Conservation (phyloP, 2,797 vertebrate species). For the Alauda arvensis region DNA sequence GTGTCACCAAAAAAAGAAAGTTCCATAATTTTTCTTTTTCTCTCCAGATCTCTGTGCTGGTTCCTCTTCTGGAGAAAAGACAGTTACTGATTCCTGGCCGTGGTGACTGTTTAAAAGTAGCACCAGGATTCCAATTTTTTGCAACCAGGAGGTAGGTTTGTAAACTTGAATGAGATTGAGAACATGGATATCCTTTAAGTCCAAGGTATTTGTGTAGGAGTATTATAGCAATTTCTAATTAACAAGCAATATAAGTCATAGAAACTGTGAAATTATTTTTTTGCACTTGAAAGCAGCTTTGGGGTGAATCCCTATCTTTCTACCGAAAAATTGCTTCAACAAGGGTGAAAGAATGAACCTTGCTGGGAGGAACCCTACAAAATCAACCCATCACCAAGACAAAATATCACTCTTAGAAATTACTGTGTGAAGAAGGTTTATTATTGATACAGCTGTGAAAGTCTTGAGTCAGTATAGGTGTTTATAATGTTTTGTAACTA, state of each 20-base stretch:
- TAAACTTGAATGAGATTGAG: background rate
- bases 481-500: background rate
- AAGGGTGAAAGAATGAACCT: background rate
- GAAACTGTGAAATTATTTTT: background rate
- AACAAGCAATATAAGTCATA: background rate
- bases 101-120: constrained; percentile 88
- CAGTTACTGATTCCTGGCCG: constrained; percentile 90
- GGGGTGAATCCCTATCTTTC: background rate
- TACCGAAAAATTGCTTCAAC: background rate
- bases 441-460: background rate
- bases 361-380: background rate
- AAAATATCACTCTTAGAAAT: background rate
- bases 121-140: constrained; percentile 94
- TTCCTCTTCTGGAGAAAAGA: constrained; percentile 93
- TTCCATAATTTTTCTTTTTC: background rate
- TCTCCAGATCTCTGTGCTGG: constrained; percentile 87
- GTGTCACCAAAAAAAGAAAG: background rate
- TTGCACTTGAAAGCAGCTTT: background rate
- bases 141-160: constrained; percentile 88
- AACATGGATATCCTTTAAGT: background rate
- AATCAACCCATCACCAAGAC: background rate
- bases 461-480: fast-evolving
- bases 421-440: background rate
- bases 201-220: background rate
- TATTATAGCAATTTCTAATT: background rate